Evolutionary conservation across 2,888 invertebrate genomes (phyloP), one percentile per base, ranked within the genome.

Genomic region (Chironomus tentans): DNA sequence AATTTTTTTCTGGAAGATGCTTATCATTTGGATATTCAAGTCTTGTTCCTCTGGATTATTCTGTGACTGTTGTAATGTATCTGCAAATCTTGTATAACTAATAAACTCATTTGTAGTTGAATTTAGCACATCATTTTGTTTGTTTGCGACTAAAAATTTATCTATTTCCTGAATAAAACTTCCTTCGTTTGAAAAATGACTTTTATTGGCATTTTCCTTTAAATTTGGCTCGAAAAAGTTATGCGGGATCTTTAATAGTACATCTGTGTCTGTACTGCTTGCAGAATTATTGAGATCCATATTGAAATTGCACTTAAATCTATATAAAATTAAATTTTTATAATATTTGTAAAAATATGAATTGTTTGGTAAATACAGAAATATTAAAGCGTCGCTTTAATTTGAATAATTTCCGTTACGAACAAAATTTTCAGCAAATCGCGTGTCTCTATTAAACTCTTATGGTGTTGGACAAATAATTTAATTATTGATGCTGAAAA

Each of bases 1-100:
- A 71, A 91, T 83, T 78, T 89, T 89, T 79, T 87, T 87, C 81
- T 94, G 93, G 1, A 93, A 83, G 72, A 90, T 87, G 80, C 91
- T 90, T 72, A 94, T 92, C 79, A 91, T 85, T 81, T 92, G 91
- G 2, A 92, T 82, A 80, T 88, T 89, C 47, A 84, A 81, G 76
- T 79, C 80, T 12, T 65, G 18, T 50, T 81, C 80, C 2, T 82
- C 79, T 75, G 82, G 84, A 2, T 85, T 76, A 82, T 85, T 77
- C 69, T 80, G 15, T 4, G 76, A 4, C 68, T 70, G 81, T 83
- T 78, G 80, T 86, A 79, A 82, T 85, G 77, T 50, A 87, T 88
- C 91, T 91, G 91, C 74, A 91, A 84, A 79, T 90, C 89, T 62
- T 28, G 46, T 89, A 87, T 77, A 91, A 85, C 86, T 50, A 85